These are phyloP conservation scores for Callosobruchus maculatus DNA, from an alignment of 2,888 invertebrate genomes.

Conservation along the genomic window DNA sequence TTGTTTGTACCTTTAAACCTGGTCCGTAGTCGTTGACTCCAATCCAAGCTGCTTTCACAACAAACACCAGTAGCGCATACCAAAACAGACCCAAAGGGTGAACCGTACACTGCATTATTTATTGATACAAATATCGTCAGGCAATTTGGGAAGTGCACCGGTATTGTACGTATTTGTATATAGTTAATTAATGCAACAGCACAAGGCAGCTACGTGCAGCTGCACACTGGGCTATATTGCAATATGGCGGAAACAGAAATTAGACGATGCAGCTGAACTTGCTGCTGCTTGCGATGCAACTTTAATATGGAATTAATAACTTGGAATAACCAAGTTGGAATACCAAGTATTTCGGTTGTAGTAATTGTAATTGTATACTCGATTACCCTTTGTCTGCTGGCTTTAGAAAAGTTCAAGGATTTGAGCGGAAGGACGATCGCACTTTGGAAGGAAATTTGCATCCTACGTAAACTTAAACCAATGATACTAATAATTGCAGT, in stretches of 20 bases:
- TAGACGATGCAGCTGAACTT: neutral
- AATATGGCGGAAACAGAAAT: neutral
- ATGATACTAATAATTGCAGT: too few species aligned
- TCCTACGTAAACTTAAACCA: too few species aligned
- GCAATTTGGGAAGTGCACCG: neutral
- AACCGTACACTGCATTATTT: neutral
- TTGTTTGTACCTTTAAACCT: too few species aligned
- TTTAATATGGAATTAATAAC: neutral
- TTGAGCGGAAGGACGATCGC: neutral
- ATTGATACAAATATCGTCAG: neutral
- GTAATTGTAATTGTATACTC: neutral
- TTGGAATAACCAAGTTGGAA: neutral
- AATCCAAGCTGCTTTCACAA: too few species aligned
- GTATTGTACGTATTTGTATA: neutral
- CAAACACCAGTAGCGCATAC: neutral
- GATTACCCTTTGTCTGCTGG: neutral
- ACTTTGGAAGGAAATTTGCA: too few species aligned
- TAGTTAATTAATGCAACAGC: neutral
- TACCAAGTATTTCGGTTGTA: neutral
- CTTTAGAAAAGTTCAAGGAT: neutral
- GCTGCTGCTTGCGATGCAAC: neutral
- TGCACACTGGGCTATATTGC: neutral
- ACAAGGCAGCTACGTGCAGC: neutral
- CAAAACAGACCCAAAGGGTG: neutral
- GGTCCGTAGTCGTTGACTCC: too few species aligned